Evolutionary conservation across 2,797 vertebrate species (phyloP), one percentile per base, ranked within the genome.

Genomic region (Poecilia velifera): DNA sequence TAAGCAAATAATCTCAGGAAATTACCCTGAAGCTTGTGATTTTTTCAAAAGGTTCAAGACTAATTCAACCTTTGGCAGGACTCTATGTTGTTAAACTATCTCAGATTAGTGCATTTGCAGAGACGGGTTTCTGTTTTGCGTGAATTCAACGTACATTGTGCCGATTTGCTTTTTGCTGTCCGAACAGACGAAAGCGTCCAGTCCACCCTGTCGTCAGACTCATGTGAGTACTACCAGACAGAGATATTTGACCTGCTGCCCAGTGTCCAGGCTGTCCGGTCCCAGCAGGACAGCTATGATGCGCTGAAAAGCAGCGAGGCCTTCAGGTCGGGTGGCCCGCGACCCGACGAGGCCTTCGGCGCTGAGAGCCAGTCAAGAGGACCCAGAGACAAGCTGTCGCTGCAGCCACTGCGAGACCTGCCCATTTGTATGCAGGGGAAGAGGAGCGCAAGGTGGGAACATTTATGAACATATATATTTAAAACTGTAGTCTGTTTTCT

Each of bases 241-340:
- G 91, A 93, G 79, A 94, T 94, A 82, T 95, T 82, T 57, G 88
- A 92, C 53, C 92, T 89, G 87, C 90, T 95, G 84, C 95, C 94
- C 71, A 95, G 94, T 73, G 73, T 87, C 62, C 87, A 92, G 84
- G 86, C 92, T 64, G 73, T 47, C 31, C 83, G 89, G 36, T 59
- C 78, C 0, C 49, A 72, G 31, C 86, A 88, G 31, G 51, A 22
- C 73, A 77, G 59, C 45, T 72, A 75, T 71, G 74, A 36, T 47
- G n/a, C 47, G 25, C 53, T 1, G 76, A 76, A 82, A 36, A 16
- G 8, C 25, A 16, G 6, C 4, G 53, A 79, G 31, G 55, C 36
- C 74, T 0, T 64, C 4, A 8, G 41, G 41, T 41, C 41, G 18
- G 81, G 36, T 36, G 73, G 66, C 31, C 1, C 74, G 7, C 82